A percentile compares a stretch with the other conserved stretches of the same genome.
Conservation (phyloP, 2,797 vertebrate species). For the Arnoldichthys spilopterus region DNA sequence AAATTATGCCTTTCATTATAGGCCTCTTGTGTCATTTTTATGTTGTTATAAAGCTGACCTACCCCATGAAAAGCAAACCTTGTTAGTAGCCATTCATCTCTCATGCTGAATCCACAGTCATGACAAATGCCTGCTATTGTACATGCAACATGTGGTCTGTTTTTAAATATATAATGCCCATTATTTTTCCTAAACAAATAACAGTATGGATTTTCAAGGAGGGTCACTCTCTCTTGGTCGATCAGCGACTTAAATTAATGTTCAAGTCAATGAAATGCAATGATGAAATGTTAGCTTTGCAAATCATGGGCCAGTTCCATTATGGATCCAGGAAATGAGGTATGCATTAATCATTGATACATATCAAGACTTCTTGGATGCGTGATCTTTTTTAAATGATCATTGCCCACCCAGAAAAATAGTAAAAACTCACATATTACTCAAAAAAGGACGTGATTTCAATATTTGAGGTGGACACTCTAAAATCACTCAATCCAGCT, state of each 20-base stretch:
- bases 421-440: too few relatives aligned
- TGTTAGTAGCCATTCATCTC: not conserved
- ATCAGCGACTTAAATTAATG: not conserved
- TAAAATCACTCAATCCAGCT: not conserved
- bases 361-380: too few relatives aligned
- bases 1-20: slow-evolving; percentile 1
- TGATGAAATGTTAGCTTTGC: slow-evolving; percentile 30
- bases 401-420: too few relatives aligned
- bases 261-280: slow-evolving; percentile 24
- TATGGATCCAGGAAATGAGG: not conserved
- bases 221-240: not conserved
- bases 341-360: not conserved
- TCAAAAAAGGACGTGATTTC: not conserved
- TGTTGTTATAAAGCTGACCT: not conserved
- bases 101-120: not conserved
- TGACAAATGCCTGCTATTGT: not conserved
- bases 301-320: not conserved
- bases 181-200: slow-evolving; percentile 24
- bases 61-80: slow-evolving; percentile 3
- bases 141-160: not conserved
- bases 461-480: not conserved
- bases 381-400: too few relatives aligned
- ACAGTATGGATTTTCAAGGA: slow-evolving; percentile 5
- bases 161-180: not conserved
- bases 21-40: not conserved